phyloP scores from a whole-genome alignment of 2,888 invertebrate genomes.

The Dendrolimus pini region DNA sequence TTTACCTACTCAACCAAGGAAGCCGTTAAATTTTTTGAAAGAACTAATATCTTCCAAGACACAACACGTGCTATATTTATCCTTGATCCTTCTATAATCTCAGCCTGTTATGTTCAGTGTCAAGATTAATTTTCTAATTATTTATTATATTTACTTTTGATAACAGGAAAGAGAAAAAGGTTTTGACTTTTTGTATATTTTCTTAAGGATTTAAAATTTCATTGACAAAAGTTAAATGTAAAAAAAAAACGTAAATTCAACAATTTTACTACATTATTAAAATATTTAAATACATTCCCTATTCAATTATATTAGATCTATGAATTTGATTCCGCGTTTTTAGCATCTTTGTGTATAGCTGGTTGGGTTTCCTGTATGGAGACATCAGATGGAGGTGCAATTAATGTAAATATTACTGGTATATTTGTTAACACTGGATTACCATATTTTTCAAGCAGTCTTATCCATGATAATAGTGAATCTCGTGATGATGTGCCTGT shows the following conservation, averaged over 20 bases:
- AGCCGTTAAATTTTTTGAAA: no score
- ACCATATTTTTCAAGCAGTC: slow-evolving; percentile 83
- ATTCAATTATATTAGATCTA: slow-evolving; percentile 4
- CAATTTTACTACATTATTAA: slow-evolving; percentile 6
- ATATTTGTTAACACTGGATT: slow-evolving; percentile 84
- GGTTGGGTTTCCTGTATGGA: slow-evolving; percentile 49
- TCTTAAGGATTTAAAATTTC: no score
- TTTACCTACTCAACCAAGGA: no score
- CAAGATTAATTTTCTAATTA: no score
- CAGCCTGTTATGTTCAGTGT: no score
- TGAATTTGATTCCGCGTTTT: slow-evolving; percentile 11
- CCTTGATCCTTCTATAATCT: no score
- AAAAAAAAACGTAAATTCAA: slow-evolving; percentile 5
- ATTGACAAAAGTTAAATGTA: not conserved
- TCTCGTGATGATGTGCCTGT: slow-evolving; percentile 91
- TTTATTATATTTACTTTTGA: no score
- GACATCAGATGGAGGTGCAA: slow-evolving; percentile 75
- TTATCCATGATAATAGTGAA: slow-evolving; percentile 94
- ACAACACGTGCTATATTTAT: no score
- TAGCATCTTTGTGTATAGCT: slow-evolving; percentile 24
- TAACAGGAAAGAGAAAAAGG: no score
- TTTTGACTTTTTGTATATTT: no score
- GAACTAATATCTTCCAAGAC: no score
- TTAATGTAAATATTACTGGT: slow-evolving; percentile 91
- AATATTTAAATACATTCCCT: not conserved